Evolutionary conservation across 2,888 invertebrate species (phyloP), one percentile per base, ranked within the genome.

Genomic region (Lasius fuliginosus): DNA sequence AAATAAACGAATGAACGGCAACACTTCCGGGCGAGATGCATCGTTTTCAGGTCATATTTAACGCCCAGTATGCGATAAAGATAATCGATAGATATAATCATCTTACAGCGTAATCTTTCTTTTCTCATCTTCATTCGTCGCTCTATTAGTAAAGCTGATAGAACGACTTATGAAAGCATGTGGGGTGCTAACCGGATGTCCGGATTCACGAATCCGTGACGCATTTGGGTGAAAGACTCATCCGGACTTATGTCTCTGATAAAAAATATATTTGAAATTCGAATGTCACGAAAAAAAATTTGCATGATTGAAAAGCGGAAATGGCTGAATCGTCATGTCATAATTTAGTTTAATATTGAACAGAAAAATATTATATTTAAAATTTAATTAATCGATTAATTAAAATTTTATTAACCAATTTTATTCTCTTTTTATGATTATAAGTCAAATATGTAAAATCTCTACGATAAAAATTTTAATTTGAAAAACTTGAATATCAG

Each of bases 191-290:
- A 40, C 58, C 73, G 60, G 60, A 74, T 12, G 18, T 74, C 74
- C 60, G 60, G 42, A n/a, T 74, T 42, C 74, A 30, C 30, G 42
- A 60, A 74, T 74, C 60, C 74, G 30, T 74, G 27, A 60, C 74
- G 30, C 1, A 60, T 74, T 74, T 60, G 30, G 11, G 4, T 60
- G 60, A 74, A 74, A 60, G 58, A 42, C 60, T 23, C 42, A 42
- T 40, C 30, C 60, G 42, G 60, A 42, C 30, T 74, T 74, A 74
- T 42, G 8, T 30, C n/a, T 18, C 30, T n/a, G 8, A 18, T n/a
- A 30, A 30, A 74, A 18, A 11, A 58, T 60, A 60, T 3, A n/a
- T 23, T n/a, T 56, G 36, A 56, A 71, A 71, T 56, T 56, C 8
- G 3, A 18, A 71, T 18, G 15, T 18, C 5, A 9, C 15, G 27